These are phyloP conservation scores for Helostoma temminkii DNA, from an alignment of 2,797 vertebrate genomes.

Conservation along the genomic window DNA sequence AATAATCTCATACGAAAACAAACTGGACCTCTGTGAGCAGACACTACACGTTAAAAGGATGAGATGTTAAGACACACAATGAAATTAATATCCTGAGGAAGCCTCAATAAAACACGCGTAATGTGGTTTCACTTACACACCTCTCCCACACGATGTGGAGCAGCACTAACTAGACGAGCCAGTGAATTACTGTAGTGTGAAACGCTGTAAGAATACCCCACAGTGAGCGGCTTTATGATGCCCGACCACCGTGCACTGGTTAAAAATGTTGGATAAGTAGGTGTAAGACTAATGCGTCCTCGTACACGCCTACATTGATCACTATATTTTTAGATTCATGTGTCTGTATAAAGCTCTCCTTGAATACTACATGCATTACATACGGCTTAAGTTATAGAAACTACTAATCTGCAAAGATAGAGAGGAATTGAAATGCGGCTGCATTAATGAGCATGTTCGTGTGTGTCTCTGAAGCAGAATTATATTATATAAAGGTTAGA, in stretches of 20 bases:
- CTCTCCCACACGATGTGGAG: constrained; percentile 60
- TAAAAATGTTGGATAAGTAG: constrained; percentile 44
- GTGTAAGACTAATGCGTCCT: constrained; percentile 35
- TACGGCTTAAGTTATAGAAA: neutral
- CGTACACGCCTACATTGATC: neutral
- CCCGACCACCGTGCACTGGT: constrained; percentile 41
- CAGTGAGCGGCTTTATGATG: constrained; percentile 71
- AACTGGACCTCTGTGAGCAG: neutral
- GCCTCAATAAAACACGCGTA: constrained; percentile 60
- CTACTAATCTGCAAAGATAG: neutral
- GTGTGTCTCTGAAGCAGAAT: constrained; percentile 25
- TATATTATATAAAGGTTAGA: constrained; percentile 35
- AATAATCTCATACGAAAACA: neutral
- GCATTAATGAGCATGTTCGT: constrained; percentile 4
- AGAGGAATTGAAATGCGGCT: neutral
- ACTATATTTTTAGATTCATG: constrained; percentile 3
- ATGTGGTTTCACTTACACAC: constrained; percentile 61
- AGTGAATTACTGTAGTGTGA: constrained; percentile 68
- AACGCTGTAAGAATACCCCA: constrained; percentile 67
- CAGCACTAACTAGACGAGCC: constrained; percentile 75
- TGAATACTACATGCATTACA: neutral
- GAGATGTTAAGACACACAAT: constrained; percentile 8
- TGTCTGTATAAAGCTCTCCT: neutral
- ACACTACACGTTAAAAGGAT: neutral
- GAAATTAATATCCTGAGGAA: constrained; percentile 33